These are phyloP conservation scores for Morpho deidamia DNA, from an alignment of 2,888 invertebrate species.

Conservation along the genomic window DNA sequence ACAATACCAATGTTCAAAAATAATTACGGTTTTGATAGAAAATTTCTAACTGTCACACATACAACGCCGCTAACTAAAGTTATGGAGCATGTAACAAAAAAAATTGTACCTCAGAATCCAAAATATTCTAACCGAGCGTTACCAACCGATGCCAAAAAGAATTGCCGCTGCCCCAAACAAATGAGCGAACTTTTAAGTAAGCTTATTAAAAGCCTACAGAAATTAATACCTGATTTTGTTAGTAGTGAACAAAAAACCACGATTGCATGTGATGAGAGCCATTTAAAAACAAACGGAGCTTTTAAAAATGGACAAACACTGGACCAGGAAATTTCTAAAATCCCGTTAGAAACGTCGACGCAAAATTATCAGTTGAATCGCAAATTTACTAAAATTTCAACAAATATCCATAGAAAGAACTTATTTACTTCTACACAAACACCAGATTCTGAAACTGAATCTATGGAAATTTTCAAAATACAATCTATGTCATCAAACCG, in stretches of 20 bases:
- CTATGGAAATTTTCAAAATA: background rate
- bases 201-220: conserved; percentile 37
- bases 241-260: background rate
- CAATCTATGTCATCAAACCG: background rate
- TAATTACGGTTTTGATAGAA: conserved; percentile 24
- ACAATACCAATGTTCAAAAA: conserved; percentile 31
- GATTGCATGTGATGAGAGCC: background rate
- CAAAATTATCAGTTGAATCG: background rate
- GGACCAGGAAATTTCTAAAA: background rate
- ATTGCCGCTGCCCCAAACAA: conserved; percentile 44
- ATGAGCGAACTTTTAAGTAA: conserved; percentile 35
- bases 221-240: conserved; percentile 32
- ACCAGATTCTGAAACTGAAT: background rate
- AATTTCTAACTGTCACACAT: conserved; percentile 4
- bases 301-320: background rate
- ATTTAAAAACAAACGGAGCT: background rate
- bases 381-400: background rate
- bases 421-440: no score
- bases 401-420: background rate
- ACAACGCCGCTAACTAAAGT: conserved; percentile 17
- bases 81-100: conserved; percentile 1
- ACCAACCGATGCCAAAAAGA: conserved; percentile 8
- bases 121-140: conserved; percentile 2
- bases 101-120: background rate
- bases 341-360: no score